Percentiles rank a stretch among this genome's conserved stretches.
Conservation (phyloP, 30 jellyfish, hydroid and myxozoan genomes). For the Cassiopea xamachana region DNA sequence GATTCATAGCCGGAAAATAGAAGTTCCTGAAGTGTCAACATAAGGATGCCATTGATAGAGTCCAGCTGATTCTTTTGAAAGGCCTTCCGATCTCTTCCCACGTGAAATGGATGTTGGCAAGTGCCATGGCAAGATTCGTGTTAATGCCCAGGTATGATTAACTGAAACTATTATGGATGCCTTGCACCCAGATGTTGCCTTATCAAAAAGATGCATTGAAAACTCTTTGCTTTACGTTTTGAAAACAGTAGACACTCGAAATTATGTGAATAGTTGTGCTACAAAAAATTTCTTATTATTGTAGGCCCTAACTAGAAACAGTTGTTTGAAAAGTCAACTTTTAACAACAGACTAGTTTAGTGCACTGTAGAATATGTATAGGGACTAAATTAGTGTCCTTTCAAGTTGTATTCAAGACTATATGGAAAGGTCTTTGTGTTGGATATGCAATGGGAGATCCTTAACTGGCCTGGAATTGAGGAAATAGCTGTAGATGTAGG, state of each 20-base stretch:
- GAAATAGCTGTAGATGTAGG: no score
- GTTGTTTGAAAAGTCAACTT: not conserved
- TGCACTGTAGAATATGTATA: no score
- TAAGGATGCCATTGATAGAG: not conserved
- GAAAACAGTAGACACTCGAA: not conserved
- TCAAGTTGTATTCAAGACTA: no score
- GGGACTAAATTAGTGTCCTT: no score
- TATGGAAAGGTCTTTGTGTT: no score
- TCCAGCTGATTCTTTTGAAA: not conserved
- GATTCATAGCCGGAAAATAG: not conserved
- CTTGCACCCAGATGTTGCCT: not conserved
- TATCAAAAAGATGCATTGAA: not conserved
- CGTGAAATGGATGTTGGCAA: not conserved
- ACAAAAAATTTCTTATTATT: not conserved
- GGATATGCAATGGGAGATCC: no score
- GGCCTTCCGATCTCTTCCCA: not conserved
- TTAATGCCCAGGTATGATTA: not conserved
- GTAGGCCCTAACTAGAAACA: not conserved
- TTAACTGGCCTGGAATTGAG: no score
- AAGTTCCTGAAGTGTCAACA: not conserved
- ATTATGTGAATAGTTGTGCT: not conserved
- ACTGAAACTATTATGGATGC: not conserved
- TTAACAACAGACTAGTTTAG: no score
- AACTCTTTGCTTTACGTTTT: not conserved
- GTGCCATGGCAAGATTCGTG: not conserved